Percentiles rank a stretch among this genome's conserved stretches.
Evolutionary conservation across 2,888 invertebrate genomes (phyloP).

Genomic region (Poecilobothrus nobilitatus): DNA sequence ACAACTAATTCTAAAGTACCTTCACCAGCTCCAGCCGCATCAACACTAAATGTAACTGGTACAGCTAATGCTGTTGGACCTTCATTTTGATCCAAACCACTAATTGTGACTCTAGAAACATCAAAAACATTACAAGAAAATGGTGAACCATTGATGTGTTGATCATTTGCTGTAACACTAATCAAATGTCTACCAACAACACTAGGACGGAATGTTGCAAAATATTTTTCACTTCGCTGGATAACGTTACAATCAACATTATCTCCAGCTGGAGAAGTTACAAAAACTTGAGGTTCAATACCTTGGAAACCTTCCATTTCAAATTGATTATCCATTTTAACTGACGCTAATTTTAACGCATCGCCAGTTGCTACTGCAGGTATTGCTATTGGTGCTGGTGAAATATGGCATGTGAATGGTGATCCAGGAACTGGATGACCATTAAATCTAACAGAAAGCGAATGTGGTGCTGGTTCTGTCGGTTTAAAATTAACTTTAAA

Average conservation of each 20-base stretch:
- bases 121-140: conserved; percentile 93
- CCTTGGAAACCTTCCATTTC: conserved; percentile 51
- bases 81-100: conserved; percentile 52
- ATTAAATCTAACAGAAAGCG: conserved; percentile 77
- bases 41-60: conserved; percentile 85
- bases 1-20: conserved; percentile 88
- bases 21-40: conserved; percentile 90
- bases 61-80: conserved; percentile 56
- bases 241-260: conserved; percentile 65
- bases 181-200: conserved; percentile 83
- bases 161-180: conserved; percentile 70
- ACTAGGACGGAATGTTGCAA: conserved; percentile 71
- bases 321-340: conserved; percentile 48
- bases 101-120: conserved; percentile 69
- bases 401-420: conserved; percentile 85
- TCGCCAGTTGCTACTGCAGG: conserved; percentile 46
- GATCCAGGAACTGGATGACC: conserved; percentile 76
- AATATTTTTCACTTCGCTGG: conserved; percentile 59
- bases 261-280: conserved; percentile 76
- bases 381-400: conserved; percentile 49
- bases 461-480: conserved; percentile 84
- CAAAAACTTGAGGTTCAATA: conserved; percentile 61
- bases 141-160: conserved; percentile 83
- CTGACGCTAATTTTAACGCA: conserved; percentile 41
- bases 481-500: conserved; percentile 94